Percentiles rank a stretch among this genome's conserved stretches.
Evolutionary conservation across 2,113 vertebrate species (phyloP).

Genomic region (Dasypus novemcinctus): DNA sequence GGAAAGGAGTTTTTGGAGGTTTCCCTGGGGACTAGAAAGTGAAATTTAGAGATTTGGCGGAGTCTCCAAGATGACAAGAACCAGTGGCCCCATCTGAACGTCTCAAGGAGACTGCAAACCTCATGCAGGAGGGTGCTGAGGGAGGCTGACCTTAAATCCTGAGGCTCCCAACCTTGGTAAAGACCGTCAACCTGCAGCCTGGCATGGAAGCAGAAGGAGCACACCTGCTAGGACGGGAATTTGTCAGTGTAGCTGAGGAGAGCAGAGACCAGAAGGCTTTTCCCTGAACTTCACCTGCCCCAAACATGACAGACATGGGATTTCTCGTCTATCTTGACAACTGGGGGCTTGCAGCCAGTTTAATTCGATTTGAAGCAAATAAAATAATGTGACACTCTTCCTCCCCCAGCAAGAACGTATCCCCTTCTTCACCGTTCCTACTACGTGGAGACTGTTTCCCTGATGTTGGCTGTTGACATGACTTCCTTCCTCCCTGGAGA

Average conservation of each 20-base stretch:
- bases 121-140: neutral
- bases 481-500: neutral
- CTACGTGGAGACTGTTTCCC: neutral
- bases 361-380: neutral
- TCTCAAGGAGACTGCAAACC: neutral
- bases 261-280: neutral
- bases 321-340: conserved; percentile 27
- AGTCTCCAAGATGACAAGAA: neutral
- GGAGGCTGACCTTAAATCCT: neutral
- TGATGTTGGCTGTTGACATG: neutral
- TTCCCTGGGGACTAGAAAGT: neutral
- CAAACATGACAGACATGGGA: neutral
- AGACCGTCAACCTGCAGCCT: neutral
- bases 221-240: neutral
- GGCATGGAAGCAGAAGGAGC: neutral
- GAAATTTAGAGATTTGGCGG: neutral
- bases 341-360: neutral
- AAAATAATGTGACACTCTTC: conserved; percentile 18
- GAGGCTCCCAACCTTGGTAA: neutral
- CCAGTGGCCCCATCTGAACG: neutral
- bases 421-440: neutral
- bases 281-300: neutral
- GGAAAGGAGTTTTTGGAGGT: neutral
- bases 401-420: neutral
- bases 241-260: neutral